phyloP scores from a whole-genome alignment of 2,797 vertebrate genomes.

The Rhabdophis nuchalis region DNA sequence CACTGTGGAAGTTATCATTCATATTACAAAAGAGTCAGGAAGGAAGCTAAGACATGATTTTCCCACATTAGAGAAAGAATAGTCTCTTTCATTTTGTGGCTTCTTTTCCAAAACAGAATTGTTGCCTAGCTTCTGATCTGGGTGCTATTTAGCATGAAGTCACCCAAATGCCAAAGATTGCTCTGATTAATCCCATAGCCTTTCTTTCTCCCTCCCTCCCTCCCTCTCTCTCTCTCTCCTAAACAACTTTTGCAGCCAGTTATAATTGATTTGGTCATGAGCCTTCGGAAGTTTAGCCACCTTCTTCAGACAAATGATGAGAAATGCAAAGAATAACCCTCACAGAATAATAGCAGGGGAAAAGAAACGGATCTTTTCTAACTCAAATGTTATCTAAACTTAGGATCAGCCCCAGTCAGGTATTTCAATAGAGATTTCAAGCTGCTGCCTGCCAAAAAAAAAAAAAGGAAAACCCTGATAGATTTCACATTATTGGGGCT shows the following conservation, averaged over 20 bases:
- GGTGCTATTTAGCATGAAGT: not conserved
- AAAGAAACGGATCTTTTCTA: conserved; percentile 39
- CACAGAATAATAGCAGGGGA: conserved; percentile 35
- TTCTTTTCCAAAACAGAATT: conserved; percentile 14
- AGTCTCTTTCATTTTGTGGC: not conserved
- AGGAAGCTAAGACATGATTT: not conserved
- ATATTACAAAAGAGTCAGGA: not conserved
- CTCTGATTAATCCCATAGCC: not conserved
- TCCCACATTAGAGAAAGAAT: not conserved
- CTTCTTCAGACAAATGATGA: conserved; percentile 27
- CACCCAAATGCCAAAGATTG: conserved; percentile 7
- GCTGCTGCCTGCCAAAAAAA: conserved; percentile 34
- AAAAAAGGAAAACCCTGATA: conserved; percentile 44
- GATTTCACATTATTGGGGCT: conserved; percentile 50
- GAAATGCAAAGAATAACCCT: conserved; percentile 25
- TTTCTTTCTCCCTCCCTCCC: not conserved
- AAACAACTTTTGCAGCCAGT: conserved; percentile 12
- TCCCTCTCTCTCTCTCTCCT: not conserved
- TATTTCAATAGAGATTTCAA: conserved; percentile 35
- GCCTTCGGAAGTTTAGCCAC: conserved; percentile 38
- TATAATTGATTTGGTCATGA: conserved; percentile 19
- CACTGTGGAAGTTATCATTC: not conserved
- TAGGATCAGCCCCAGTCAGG: conserved; percentile 28
- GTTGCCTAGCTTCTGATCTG: not conserved
- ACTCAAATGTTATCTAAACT: conserved; percentile 46